Evolutionary conservation across 2,797 vertebrate genomes (phyloP).

Genomic region (Anguilla pacifica): DNA sequence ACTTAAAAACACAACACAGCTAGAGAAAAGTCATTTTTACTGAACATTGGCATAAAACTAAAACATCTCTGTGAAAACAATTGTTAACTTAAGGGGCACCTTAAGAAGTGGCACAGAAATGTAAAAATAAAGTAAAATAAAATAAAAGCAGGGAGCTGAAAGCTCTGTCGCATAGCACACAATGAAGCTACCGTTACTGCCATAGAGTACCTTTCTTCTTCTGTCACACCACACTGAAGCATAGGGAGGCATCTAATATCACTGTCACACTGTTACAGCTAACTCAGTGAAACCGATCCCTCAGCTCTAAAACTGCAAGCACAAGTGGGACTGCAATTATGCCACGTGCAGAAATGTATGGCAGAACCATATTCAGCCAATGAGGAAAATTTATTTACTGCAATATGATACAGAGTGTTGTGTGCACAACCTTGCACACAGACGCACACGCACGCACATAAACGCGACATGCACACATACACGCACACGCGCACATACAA

Average conservation of each 20-base stretch:
- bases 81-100: background rate
- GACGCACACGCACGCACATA: background rate
- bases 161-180: background rate
- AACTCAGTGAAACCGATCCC: background rate
- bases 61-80: background rate
- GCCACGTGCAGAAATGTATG: background rate
- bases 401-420: background rate
- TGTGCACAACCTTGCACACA: background rate
- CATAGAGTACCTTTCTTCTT: background rate
- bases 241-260: background rate
- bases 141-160: background rate
- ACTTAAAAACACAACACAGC: background rate
- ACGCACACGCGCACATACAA: slow-evolving; percentile 7
- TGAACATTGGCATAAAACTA: background rate
- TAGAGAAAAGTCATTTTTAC: background rate
- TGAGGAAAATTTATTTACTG: background rate
- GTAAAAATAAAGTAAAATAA: background rate
- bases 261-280: background rate
- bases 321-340: background rate
- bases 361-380: background rate
- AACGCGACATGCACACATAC: background rate
- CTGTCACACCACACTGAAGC: background rate
- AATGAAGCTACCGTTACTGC: background rate
- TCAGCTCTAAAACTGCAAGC: background rate
- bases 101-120: background rate